Evolutionary conservation across 30 jellyfish, hydroid and myxozoan species (phyloP).

Genomic region (Pelagia noctiluca): DNA sequence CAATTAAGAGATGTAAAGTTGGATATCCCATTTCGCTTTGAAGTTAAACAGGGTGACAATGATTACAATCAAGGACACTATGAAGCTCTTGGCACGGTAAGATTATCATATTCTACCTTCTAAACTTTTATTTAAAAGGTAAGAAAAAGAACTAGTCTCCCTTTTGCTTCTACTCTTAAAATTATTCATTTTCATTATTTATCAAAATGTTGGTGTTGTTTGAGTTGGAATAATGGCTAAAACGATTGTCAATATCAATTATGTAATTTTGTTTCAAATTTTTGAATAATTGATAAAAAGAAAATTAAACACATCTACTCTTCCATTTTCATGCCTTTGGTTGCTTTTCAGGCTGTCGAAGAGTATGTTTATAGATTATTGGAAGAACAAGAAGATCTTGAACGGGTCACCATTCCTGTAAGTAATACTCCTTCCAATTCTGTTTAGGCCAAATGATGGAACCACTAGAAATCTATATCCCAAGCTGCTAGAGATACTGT

Average conservation of each 20-base stretch:
- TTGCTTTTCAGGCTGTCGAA: conserved; percentile 60
- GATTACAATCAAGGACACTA: conserved; percentile 66
- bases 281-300: neutral
- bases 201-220: no score
- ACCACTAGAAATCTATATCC: neutral
- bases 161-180: no score
- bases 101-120: neutral
- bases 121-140: no score
- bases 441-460: neutral
- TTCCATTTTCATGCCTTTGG: neutral
- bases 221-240: no score
- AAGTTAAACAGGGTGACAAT: conserved; percentile 57
- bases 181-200: no score
- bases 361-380: conserved; percentile 52
- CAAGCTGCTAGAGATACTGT: no score
- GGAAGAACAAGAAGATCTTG: conserved; percentile 60
- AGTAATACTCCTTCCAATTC: neutral
- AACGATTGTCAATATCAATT: neutral
- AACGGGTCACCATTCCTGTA: conserved; percentile 69
- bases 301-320: neutral
- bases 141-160: no score
- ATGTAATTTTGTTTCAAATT: neutral
- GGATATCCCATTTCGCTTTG: conserved; percentile 65
- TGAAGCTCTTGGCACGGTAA: conserved; percentile 78
- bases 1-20: conserved; percentile 43